A percentile compares a stretch with the other conserved stretches of the same genome.
These are phyloP conservation scores for Antheraea pernyi DNA, from an alignment of 1,140 invertebrate genomes.

Conservation along the genomic window DNA sequence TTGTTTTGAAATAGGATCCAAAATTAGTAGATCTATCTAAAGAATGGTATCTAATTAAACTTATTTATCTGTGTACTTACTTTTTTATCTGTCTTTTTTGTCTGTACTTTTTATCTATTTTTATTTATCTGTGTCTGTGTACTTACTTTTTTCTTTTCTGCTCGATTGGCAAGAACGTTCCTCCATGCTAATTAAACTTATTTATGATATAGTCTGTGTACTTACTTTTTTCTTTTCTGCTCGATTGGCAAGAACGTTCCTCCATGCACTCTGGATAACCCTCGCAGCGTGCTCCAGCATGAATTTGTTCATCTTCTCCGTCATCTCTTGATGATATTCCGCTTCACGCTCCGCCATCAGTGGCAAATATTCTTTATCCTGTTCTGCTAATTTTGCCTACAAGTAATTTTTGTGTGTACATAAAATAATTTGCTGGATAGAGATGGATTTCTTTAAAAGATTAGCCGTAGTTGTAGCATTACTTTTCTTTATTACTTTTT, in stretches of 20 bases:
- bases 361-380: slow-evolving; percentile 67
- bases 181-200: slow-evolving; percentile 54
- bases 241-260: slow-evolving; percentile 58
- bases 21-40: no score
- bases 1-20: no score
- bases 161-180: slow-evolving; percentile 57
- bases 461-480: no score
- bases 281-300: slow-evolving; percentile 65
- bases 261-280: slow-evolving; percentile 69
- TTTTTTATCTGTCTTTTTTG: no score
- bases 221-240: slow-evolving; percentile 72
- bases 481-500: no score
- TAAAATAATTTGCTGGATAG: no score
- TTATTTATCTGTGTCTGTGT: no score
- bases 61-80: no score
- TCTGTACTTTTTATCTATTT: no score
- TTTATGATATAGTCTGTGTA: background rate
- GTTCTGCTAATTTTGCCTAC: slow-evolving; percentile 61
- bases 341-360: slow-evolving; percentile 72
- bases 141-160: slow-evolving; percentile 70
- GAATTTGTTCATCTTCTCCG: slow-evolving; percentile 68
- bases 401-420: background rate
- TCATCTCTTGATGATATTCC: slow-evolving; percentile 73
- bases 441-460: no score
- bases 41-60: background rate